phyloP scores from a whole-genome alignment of 2,888 invertebrate species.

The Rhimphoctona megacephalus region DNA sequence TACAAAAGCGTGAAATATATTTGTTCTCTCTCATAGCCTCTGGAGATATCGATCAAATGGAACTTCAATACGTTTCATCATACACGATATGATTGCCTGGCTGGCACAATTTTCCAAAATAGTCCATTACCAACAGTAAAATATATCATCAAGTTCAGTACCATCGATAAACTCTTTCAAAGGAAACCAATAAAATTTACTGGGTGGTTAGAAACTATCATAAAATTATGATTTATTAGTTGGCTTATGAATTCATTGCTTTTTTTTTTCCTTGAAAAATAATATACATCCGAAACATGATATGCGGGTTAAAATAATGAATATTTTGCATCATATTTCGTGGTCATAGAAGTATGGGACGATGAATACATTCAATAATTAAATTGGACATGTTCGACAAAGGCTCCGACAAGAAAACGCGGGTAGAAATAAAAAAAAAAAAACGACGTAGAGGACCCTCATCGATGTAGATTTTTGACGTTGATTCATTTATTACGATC shows the following conservation, averaged over 20 bases:
- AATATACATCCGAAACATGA: background rate
- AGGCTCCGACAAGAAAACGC: background rate
- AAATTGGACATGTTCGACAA: background rate
- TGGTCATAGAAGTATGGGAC: background rate
- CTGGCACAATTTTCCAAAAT: background rate
- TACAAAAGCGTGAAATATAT: conserved; percentile 29
- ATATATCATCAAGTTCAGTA: background rate
- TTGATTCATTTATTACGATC: conserved; percentile 6
- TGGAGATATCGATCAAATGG: conserved; percentile 16
- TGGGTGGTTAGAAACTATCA: background rate
- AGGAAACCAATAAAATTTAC: background rate
- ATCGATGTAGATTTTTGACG: background rate
- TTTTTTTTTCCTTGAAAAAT: too few species aligned
- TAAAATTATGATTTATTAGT: too few species aligned
- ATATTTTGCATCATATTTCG: background rate
- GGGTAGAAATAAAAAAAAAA: background rate
- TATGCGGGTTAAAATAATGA: background rate
- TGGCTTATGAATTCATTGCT: too few species aligned
- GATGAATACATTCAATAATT: background rate
- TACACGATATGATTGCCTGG: conserved; percentile 1
- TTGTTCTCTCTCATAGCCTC: background rate
- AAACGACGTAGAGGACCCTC: background rate
- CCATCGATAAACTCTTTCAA: background rate
- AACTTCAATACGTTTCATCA: background rate
- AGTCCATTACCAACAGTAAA: background rate